Percentiles rank a stretch among this genome's conserved stretches.
Evolutionary conservation across 2,888 invertebrate species (phyloP).

Genomic region (Cylindroiulus punctatus): DNA sequence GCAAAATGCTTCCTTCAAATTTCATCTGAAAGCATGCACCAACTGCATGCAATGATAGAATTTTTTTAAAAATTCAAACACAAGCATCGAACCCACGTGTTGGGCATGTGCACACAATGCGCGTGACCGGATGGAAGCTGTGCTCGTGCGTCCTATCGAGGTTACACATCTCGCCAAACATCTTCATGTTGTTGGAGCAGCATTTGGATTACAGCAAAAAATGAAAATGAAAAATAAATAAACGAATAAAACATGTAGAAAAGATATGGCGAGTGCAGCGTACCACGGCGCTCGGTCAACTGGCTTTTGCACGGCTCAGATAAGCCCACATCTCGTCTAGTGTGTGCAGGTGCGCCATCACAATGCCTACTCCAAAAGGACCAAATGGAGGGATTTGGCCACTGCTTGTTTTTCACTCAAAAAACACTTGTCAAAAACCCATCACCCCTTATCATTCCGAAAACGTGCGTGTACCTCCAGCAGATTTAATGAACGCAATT

Average conservation of each 20-base stretch:
- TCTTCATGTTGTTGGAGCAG: neutral
- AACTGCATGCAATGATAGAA: neutral
- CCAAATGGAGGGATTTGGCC: slow-evolving; percentile 19
- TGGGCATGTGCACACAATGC: neutral
- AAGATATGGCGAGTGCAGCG: neutral
- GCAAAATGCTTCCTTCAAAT: too few species aligned
- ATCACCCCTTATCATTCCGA: slow-evolving; percentile 28
- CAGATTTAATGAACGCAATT: slow-evolving; percentile 20
- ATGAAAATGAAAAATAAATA: neutral
- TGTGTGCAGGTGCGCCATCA: slow-evolving; percentile 9
- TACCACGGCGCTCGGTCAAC: neutral
- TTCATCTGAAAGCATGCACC: too few species aligned
- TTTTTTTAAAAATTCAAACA: neutral
- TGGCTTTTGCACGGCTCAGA: neutral
- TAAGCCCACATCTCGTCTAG: neutral
- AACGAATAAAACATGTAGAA: neutral
- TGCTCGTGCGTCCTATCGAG: neutral
- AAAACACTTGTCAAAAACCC: slow-evolving; percentile 28
- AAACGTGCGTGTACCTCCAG: neutral
- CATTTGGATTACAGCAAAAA: neutral
- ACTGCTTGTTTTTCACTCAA: neutral
- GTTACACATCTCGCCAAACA: neutral
- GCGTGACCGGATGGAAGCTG: neutral
- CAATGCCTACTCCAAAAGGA: neutral
- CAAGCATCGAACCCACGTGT: neutral